These are phyloP conservation scores for Hemibagrus guttatus DNA, from an alignment of 2,797 vertebrate species.

Conservation along the genomic window DNA sequence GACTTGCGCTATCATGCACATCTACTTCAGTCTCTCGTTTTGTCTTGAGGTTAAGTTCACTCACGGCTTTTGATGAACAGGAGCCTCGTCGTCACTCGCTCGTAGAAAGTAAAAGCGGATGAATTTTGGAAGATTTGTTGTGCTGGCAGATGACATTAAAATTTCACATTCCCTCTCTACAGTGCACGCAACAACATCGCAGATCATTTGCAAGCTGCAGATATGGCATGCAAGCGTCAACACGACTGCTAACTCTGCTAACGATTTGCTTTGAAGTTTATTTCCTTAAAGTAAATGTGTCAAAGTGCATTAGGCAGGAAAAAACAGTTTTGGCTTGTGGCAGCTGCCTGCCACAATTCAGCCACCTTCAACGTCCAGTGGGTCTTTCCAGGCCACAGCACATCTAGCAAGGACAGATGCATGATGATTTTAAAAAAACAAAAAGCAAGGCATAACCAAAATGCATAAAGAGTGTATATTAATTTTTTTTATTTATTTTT, in stretches of 20 bases:
- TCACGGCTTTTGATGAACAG: background rate
- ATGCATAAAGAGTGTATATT: too few species aligned
- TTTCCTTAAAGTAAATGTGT: background rate
- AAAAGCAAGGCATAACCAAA: background rate
- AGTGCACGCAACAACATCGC: background rate
- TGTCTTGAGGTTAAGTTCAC: background rate
- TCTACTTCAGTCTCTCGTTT: background rate
- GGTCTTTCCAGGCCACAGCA: background rate
- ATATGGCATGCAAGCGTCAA: background rate
- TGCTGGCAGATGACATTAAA: background rate
- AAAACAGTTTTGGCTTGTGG: background rate
- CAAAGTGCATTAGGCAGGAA: background rate
- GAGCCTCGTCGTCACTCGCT: background rate
- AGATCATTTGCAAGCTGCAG: background rate
- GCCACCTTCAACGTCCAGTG: background rate
- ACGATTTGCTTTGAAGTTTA: background rate
- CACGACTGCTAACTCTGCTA: background rate
- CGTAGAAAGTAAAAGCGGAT: too few species aligned
- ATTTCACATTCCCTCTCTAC: background rate
- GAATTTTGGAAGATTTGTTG: background rate
- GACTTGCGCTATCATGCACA: background rate
- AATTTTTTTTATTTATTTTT: background rate
- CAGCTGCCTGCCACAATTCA: background rate
- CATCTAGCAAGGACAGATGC: background rate
- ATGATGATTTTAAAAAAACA: background rate